These are phyloP conservation scores for Orgyia antiqua DNA, from an alignment of 2,888 invertebrate species.

Conservation along the genomic window DNA sequence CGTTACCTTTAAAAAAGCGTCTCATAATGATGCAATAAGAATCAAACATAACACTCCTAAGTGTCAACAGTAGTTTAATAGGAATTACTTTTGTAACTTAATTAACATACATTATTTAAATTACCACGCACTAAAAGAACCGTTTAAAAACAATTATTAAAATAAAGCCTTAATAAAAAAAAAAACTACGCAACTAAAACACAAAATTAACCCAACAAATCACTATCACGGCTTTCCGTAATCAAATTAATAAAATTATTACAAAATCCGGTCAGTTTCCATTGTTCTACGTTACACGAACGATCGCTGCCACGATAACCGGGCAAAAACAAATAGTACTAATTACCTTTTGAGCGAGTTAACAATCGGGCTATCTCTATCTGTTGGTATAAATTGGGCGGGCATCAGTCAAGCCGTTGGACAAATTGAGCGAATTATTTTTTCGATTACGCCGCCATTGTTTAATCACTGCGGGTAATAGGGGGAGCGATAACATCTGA, in stretches of 20 bases:
- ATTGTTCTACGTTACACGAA: slow-evolving; percentile 47
- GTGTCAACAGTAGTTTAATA: too few species aligned
- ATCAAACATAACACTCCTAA: too few species aligned
- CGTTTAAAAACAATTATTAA: not conserved
- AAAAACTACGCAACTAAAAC: slow-evolving; percentile 7
- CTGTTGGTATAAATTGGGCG: slow-evolving; percentile 62
- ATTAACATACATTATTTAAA: too few species aligned
- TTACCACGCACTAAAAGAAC: too few species aligned
- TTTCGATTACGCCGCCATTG: slow-evolving; percentile 71
- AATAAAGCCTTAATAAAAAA: slow-evolving; percentile 4
- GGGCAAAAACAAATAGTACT: slow-evolving; percentile 70
- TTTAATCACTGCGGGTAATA: slow-evolving; percentile 68
- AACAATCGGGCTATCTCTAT: slow-evolving; percentile 61
- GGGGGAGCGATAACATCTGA: slow-evolving; percentile 53
- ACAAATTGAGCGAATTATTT: slow-evolving; percentile 73
- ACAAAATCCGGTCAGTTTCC: slow-evolving; percentile 54
- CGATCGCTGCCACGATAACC: slow-evolving; percentile 47
- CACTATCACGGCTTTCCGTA: slow-evolving; percentile 45
- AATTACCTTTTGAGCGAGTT: slow-evolving; percentile 66
- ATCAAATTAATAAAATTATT: slow-evolving; percentile 62
- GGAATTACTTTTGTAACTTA: too few species aligned
- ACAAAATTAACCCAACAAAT: slow-evolving; percentile 27
- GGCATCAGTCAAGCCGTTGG: slow-evolving; percentile 47
- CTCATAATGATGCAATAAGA: too few species aligned
- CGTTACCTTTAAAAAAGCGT: too few species aligned